Evolutionary conservation across 2,113 vertebrate genomes (phyloP).

Genomic region (Cepphus grylle): DNA sequence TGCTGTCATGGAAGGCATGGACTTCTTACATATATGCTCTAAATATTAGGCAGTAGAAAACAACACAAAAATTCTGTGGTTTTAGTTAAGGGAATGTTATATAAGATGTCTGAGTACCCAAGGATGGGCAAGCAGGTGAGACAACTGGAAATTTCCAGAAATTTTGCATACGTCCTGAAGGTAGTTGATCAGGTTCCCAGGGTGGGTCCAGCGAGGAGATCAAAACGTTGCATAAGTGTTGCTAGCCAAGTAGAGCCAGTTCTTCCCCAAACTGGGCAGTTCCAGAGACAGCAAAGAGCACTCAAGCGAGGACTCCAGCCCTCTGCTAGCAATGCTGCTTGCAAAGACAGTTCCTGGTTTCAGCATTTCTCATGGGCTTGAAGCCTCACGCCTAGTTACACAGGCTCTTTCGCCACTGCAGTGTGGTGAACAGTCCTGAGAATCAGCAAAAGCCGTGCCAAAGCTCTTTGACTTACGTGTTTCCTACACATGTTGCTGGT

Average conservation of each 20-base stretch:
- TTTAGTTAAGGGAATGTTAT: background rate
- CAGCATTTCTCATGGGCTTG: background rate
- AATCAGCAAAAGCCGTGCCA: background rate
- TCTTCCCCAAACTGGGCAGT: background rate
- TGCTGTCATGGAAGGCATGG: background rate
- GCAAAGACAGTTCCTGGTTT: background rate
- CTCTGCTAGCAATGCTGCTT: background rate
- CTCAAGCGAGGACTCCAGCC: background rate
- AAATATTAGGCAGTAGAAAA: background rate
- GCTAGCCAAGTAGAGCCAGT: background rate
- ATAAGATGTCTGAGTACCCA: background rate
- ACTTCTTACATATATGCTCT: background rate
- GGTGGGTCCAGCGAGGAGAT: background rate
- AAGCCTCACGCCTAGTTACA: background rate
- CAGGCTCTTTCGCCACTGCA: background rate
- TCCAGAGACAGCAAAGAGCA: background rate
- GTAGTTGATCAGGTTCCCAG: background rate
- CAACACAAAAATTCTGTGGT: background rate
- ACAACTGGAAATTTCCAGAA: background rate
- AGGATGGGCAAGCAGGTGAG: background rate
- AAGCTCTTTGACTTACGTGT: background rate
- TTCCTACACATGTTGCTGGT: background rate
- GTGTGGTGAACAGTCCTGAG: background rate
- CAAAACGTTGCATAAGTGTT: background rate
- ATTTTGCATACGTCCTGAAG: background rate